Evolutionary conservation across 92 coral and sea anemone species (phyloP).

Genomic region (Siderastrea siderea): DNA sequence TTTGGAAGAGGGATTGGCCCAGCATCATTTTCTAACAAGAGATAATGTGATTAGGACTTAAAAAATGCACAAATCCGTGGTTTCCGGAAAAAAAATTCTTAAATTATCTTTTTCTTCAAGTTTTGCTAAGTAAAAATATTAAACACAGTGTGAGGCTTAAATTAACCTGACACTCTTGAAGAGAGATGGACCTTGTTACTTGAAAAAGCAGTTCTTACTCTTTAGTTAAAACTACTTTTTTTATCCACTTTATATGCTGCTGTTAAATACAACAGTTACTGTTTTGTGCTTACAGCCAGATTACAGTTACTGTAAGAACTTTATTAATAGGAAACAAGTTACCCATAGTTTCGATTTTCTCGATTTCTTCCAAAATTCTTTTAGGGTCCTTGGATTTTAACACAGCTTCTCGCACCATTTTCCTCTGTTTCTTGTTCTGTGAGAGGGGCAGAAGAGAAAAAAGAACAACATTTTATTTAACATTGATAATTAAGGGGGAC

Average conservation of each 20-base stretch:
- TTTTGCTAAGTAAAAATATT: no score
- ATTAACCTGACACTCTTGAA: no score
- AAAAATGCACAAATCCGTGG: background rate
- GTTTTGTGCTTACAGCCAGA: no score
- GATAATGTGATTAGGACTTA: background rate
- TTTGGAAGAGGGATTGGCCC: constrained; percentile 98
- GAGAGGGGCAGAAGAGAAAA: background rate
- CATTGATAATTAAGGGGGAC: no score
- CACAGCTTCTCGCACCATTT: constrained; percentile 99
- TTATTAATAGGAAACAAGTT: background rate
- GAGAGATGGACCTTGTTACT: no score
- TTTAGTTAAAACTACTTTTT: no score
- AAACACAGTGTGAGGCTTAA: no score
- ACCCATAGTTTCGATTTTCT: constrained; percentile 95
- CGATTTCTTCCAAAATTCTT: constrained; percentile 94
- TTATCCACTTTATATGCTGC: no score
- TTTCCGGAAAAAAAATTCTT: background rate
- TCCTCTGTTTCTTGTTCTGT: constrained; percentile 95
- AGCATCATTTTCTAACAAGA: constrained; percentile 84
- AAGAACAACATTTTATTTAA: background rate
- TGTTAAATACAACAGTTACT: no score
- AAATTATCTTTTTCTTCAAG: background rate
- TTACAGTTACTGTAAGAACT: background rate
- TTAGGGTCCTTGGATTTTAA: constrained; percentile 96
- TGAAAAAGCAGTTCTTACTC: no score